phyloP scores from a whole-genome alignment of 2,888 invertebrate genomes.

The Meta bourneti region DNA sequence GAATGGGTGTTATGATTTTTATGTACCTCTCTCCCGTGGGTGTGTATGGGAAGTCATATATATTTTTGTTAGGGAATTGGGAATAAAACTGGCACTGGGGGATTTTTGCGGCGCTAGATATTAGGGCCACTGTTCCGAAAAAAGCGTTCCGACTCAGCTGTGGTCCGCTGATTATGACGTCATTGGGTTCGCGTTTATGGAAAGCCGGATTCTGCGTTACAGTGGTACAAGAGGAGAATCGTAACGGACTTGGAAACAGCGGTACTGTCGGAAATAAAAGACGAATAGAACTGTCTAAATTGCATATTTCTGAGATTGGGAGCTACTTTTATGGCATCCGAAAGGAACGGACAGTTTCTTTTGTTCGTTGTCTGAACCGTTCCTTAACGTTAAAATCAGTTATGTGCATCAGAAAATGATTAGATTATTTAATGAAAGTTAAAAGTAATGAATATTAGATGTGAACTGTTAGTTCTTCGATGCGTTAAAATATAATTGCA shows the following conservation, averaged over 20 bases:
- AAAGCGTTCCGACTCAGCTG: constrained; percentile 60
- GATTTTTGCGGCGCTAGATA: constrained; percentile 58
- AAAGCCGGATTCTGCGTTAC: neutral
- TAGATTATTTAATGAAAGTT: no score
- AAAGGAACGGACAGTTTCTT: neutral
- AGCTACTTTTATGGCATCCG: no score
- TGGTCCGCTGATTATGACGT: constrained; percentile 69
- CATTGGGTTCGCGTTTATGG: constrained; percentile 54
- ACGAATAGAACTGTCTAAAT: no score
- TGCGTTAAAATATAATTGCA: no score
- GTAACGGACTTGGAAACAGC: neutral
- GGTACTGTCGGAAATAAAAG: no score
- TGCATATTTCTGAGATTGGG: no score
- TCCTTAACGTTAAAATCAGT: no score
- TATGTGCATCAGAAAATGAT: no score
- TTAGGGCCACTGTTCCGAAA: constrained; percentile 40
- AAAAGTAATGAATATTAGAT: no score
- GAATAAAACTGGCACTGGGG: constrained; percentile 64
- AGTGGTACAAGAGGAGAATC: neutral
- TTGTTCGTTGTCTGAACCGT: neutral
- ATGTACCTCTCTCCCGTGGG: constrained; percentile 36
- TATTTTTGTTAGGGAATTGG: constrained; percentile 56
- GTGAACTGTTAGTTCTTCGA: no score
- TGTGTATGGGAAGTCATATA: constrained; percentile 45
- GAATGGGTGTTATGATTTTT: constrained; percentile 63